A percentile compares a stretch with the other conserved stretches of the same genome.
Evolutionary conservation across 2,888 invertebrate species (phyloP).

Genomic region (Volucella inanis): DNA sequence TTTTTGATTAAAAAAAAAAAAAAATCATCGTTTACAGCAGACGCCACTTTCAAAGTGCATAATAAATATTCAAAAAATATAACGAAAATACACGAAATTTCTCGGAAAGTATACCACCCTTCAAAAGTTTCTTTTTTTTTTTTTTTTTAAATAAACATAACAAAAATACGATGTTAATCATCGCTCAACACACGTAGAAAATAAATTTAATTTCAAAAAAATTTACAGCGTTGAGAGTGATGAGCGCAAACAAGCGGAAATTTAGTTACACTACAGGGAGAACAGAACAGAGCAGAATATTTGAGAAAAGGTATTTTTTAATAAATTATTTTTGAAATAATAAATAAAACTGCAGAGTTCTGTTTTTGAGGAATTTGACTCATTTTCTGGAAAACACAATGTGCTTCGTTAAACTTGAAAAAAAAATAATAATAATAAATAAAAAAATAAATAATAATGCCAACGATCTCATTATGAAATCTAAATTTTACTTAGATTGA

Average conservation of each 20-base stretch:
- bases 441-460: too few species aligned
- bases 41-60: background rate
- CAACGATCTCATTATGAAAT: too few species aligned
- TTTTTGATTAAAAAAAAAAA: slow-evolving; percentile 8
- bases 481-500: too few species aligned
- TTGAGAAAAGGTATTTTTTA: too few species aligned
- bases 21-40: background rate
- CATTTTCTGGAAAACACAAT: too few species aligned
- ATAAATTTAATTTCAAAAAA: slow-evolving; percentile 19
- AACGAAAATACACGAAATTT: slow-evolving; percentile 31
- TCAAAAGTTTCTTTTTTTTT: background rate
- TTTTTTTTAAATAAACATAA: slow-evolving; percentile 7
- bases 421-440: too few species aligned
- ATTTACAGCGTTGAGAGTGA: background rate
- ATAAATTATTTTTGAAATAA: too few species aligned
- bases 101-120: background rate
- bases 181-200: slow-evolving; percentile 20
- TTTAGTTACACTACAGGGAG: background rate
- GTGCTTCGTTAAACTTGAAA: too few species aligned
- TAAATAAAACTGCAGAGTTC: too few species aligned
- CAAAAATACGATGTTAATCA: slow-evolving; percentile 41
- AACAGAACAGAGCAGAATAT: too few species aligned
- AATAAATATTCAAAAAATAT: slow-evolving; percentile 5
- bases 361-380: too few species aligned
- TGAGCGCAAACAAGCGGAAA: background rate